phyloP scores from a whole-genome alignment of 1,140 invertebrate genomes.

The Meloidogyne exigua region DNA sequence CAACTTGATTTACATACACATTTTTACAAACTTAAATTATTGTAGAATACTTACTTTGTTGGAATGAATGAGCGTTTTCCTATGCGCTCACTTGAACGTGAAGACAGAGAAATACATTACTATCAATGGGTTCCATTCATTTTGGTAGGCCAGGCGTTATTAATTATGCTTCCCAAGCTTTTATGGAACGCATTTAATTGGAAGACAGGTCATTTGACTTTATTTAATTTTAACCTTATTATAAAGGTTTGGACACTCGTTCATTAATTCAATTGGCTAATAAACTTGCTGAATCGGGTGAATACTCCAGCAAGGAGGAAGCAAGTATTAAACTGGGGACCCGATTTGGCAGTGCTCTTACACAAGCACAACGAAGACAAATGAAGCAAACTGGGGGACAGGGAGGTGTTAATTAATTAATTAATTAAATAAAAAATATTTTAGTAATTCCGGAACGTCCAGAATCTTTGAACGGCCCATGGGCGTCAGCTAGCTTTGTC shows the following conservation, averaged over 20 bases:
- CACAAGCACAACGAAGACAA: background rate
- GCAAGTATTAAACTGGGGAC: background rate
- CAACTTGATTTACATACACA: background rate
- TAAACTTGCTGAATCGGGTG: conserved; percentile 10
- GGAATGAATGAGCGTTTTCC: conserved; percentile 29
- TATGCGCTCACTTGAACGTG: conserved; percentile 11
- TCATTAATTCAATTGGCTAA: conserved; percentile 9
- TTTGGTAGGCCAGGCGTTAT: conserved; percentile 29
- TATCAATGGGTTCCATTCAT: conserved; percentile 50
- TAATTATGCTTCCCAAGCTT: conserved; percentile 37
- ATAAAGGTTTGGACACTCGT: conserved; percentile 20
- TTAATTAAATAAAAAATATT: too few species aligned
- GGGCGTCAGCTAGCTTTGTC: background rate
- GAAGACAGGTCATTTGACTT: conserved; percentile 24
- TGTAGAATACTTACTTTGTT: conserved; percentile 43
- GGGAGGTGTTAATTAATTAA: too few species aligned
- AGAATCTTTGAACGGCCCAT: background rate
- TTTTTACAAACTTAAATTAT: background rate
- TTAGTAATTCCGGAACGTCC: background rate
- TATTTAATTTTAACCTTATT: too few species aligned
- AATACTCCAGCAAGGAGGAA: background rate
- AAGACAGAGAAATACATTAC: conserved; percentile 36
- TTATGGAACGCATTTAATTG: conserved; percentile 44
- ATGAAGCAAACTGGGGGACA: background rate
- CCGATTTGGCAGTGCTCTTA: background rate